Evolutionary conservation across 2,113 vertebrate species (phyloP), one percentile per base, ranked within the genome.

Genomic region (Ifrita kowaldi): DNA sequence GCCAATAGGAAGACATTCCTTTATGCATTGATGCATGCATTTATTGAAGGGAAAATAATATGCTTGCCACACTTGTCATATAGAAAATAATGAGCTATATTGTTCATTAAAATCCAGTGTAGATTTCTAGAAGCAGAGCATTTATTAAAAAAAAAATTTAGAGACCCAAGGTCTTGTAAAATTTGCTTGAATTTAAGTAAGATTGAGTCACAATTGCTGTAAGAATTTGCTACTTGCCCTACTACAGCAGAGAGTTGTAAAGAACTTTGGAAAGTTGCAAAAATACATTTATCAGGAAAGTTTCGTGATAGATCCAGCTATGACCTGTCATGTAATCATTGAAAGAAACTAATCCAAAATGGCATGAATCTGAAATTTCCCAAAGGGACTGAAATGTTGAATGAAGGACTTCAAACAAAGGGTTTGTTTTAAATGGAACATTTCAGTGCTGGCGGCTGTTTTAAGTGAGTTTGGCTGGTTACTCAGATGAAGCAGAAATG

Each of bases 311-410:
- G 67, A 79, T 56, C 21, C 28, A 85, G 67, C 78, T 73, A 69
- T 0, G 16, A 60, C 41, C 46, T 91, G 85, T 88, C 71, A 80
- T 80, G 28, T 57, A 84, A 69, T 88, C 63, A n/a, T n/a, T 53
- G 39, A 56, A 50, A 83, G 68, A 77, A 94, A 86, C 42, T 86
- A 92, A 97, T 95, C 42, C 47, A 70, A 77, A 92, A 78, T 83
- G 77, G 13, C 89, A 78, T n/a, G 49, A 64, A 81, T 80, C 28
- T 53, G 71, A 87, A 56, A 81, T 39, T 84, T 93, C 77, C 95
- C 56, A 27, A 33, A 59, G 92, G 84, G 83, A 16, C 27, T 62
- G 75, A 50, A 55, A 80, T n/a, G 42, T 65, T 95, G 63, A 93
- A 77, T 69, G 90, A 80, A 85, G 57, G 65, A 59, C 63, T 91